Percentiles rank a stretch among this genome's conserved stretches.
Evolutionary conservation across 2,113 vertebrate genomes (phyloP).

Genomic region (Hyla sarda): DNA sequence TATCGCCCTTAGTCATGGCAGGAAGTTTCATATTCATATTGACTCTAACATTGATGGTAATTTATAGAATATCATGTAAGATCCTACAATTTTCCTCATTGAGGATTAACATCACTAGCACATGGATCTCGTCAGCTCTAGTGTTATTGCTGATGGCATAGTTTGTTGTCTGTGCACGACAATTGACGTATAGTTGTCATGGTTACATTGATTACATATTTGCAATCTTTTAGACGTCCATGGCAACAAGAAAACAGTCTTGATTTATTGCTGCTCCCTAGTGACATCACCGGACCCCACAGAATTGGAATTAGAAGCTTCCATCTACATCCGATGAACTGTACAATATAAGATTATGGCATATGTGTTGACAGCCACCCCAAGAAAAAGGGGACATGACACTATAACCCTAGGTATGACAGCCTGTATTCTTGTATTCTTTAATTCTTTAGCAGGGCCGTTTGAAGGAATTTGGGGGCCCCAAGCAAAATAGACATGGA

Average conservation of each 20-base stretch:
- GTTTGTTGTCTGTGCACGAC: background rate
- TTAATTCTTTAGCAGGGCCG: no score
- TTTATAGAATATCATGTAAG: background rate
- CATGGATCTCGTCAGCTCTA: background rate
- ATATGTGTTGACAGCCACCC: background rate
- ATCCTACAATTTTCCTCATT: background rate
- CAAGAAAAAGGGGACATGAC: no score
- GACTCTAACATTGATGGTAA: background rate
- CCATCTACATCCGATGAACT: background rate
- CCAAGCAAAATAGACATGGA: no score
- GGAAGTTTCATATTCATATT: no score
- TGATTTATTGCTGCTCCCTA: conserved; percentile 6
- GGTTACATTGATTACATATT: conserved; percentile 33
- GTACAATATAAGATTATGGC: background rate
- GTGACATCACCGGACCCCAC: background rate
- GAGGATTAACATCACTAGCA: background rate
- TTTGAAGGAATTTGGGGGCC: no score
- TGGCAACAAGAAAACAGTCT: background rate
- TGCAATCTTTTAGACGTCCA: background rate
- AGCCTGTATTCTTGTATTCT: no score
- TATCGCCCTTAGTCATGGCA: no score
- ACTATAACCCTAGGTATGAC: no score
- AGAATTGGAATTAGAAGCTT: background rate
- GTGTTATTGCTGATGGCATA: background rate
- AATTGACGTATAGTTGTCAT: conserved; percentile 6